Conservation (phyloP, 2,113 vertebrate species). For the Forbesichthys papilliferus region DNA sequence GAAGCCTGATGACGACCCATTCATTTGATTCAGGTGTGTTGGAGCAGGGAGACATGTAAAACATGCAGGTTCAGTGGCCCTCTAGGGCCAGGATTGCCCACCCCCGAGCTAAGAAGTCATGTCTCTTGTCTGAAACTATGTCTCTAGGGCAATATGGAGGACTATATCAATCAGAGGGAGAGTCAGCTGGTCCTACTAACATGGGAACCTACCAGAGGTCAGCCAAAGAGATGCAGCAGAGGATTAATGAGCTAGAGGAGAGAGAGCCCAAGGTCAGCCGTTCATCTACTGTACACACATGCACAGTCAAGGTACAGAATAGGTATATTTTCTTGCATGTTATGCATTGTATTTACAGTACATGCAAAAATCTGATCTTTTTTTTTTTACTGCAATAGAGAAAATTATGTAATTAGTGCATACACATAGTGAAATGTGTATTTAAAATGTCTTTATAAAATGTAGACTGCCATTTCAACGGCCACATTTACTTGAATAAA, state of each 20-base stretch:
- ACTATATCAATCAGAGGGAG: not conserved
- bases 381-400: not conserved
- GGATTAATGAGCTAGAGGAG: conserved; percentile 65
- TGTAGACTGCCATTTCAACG: not conserved
- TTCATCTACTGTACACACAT: not conserved
- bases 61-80: too few relatives aligned
- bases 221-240: conserved; percentile 61
- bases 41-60: too few relatives aligned
- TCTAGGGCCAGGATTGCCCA: too few relatives aligned
- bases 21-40: too few relatives aligned
- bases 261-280: conserved; percentile 47
- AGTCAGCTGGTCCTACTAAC: conserved; percentile 6
- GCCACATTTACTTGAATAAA: not conserved
- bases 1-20: too few relatives aligned
- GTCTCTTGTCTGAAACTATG: conserved; percentile 39
- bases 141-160: conserved; percentile 22
- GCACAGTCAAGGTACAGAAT: not conserved
- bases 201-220: conserved; percentile 58
- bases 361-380: not conserved
- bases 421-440: too few relatives aligned
- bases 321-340: too few relatives aligned
- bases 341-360: too few relatives aligned
- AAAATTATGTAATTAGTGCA: not conserved
- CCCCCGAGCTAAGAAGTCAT: not conserved
- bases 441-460: not conserved